Conservation (phyloP, 2,113 vertebrate genomes). For the Calidris pugnax region DNA sequence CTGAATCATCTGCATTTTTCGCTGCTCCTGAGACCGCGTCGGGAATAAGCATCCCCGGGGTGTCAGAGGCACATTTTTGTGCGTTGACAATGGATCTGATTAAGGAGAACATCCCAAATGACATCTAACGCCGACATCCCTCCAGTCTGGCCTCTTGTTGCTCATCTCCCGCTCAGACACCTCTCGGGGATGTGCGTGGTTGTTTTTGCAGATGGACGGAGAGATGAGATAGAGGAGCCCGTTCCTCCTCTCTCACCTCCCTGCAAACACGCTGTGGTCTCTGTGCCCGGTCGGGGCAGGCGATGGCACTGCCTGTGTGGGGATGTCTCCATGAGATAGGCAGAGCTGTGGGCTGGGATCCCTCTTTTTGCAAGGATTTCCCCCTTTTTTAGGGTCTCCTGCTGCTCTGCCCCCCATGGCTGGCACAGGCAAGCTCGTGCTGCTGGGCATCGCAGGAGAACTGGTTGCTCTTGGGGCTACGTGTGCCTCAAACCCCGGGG, state of each 20-base stretch:
- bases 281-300: not conserved
- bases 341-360: not conserved
- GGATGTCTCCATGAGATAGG: fast-evolving
- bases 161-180: not conserved
- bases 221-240: not conserved
- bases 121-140: not conserved
- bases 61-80: not conserved
- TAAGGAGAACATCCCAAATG: not conserved
- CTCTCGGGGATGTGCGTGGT: not conserved
- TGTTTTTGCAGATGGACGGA: not conserved
- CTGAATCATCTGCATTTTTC: conserved; percentile 48
- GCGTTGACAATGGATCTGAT: not conserved
- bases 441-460: not conserved
- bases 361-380: not conserved
- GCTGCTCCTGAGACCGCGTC: not conserved
- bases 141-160: not conserved
- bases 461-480: fast-evolving
- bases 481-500: fast-evolving
- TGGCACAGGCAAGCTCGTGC: not conserved
- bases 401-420: not conserved
- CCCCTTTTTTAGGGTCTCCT: not conserved
- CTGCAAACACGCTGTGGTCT: not conserved
- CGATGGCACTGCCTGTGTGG: fast-evolving
- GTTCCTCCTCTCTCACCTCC: not conserved
- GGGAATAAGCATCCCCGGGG: not conserved